Evolutionary conservation across 2,888 invertebrate genomes (phyloP), one percentile per base, ranked within the genome.

Genomic region (Luperina nickerlii): DNA sequence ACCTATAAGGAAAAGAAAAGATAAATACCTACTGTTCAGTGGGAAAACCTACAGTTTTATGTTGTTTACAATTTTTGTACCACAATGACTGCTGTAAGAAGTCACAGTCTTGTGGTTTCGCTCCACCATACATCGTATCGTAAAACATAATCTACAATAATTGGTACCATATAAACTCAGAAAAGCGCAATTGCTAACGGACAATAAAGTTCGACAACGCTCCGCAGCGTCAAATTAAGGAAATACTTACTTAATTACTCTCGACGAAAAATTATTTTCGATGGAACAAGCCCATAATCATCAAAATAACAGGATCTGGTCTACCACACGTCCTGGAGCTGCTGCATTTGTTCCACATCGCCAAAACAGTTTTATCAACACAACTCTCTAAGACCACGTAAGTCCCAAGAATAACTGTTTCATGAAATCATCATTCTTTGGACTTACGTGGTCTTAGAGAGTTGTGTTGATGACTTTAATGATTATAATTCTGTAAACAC

Each of bases 1-100:
- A n/a, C n/a, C n/a, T n/a, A n/a, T 18, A 60, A 72, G 72, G 66
- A 79, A 72, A 78, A 66, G 4, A 20, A 54, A 48, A 66, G 0
- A 51, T 42, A 51, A 71, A 60, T 71, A 81, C n/a, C n/a, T n/a
- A n/a, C 42, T 79, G 57, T 65, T 69, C 18, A 4, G 18, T 3
- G 80, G 79, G 24, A 79, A 79, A 65, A 70, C 79, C 69, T 0
- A 9, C 4, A 11, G 6, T 8, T 45, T 8, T 51, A 8, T 24
- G 11, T 48, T 76, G 63, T 54, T 76, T 45, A 45, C 24, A 48
- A 63, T 24, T n/a, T 20, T 62, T 63, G 20, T 42, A 27, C 48
- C 20, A 27, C 38, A 27, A 9, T 42, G 57, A 57, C 15, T 60
- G 45, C 57, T 42, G 9, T 0, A 15, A 6, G n/a, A 32, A 62